phyloP scores from a whole-genome alignment of 2,113 vertebrate genomes.

The Pelvicachromis taeniatus region DNA sequence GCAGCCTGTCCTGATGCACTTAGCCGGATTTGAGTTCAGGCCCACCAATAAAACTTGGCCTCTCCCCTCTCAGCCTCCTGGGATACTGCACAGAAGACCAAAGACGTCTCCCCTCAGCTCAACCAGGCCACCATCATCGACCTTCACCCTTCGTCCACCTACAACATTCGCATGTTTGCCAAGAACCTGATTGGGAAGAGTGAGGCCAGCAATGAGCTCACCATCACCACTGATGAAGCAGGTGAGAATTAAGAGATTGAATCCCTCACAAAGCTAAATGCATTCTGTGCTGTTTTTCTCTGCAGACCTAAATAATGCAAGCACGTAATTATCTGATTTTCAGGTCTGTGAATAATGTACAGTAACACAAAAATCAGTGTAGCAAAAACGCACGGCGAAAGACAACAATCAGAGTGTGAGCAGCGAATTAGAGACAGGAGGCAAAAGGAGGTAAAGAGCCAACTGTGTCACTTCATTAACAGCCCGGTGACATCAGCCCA shows the following conservation, averaged over 20 bases:
- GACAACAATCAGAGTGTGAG: neutral
- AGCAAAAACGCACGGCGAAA: neutral
- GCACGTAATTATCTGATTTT: neutral
- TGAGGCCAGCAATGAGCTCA: slow-evolving; percentile 97
- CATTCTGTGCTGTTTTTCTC: neutral
- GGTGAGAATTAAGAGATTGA: slow-evolving; percentile 65
- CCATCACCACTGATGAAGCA: slow-evolving; percentile 96
- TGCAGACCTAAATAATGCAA: neutral
- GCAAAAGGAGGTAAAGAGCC: neutral
- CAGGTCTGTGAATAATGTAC: neutral
- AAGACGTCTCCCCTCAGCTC: slow-evolving; percentile 96
- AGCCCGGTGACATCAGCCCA: slow-evolving; percentile 42
- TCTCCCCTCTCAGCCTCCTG: slow-evolving; percentile 82
- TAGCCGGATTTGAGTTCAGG: slow-evolving; percentile 19
- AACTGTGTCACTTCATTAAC: slow-evolving; percentile 54
- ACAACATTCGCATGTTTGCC: slow-evolving; percentile 98
- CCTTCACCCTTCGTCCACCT: slow-evolving; percentile 96
- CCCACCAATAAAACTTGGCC: slow-evolving; percentile 30
- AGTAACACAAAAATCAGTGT: neutral
- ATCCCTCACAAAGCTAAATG: neutral
- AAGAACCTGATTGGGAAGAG: slow-evolving; percentile 98
- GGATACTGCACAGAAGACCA: slow-evolving; percentile 98
- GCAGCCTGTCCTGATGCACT: slow-evolving; percentile 22
- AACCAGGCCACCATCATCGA: slow-evolving; percentile 99
- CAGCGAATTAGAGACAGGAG: neutral